Evolutionary conservation across 2,888 invertebrate genomes (phyloP).

Genomic region (Drosophila affinis): DNA sequence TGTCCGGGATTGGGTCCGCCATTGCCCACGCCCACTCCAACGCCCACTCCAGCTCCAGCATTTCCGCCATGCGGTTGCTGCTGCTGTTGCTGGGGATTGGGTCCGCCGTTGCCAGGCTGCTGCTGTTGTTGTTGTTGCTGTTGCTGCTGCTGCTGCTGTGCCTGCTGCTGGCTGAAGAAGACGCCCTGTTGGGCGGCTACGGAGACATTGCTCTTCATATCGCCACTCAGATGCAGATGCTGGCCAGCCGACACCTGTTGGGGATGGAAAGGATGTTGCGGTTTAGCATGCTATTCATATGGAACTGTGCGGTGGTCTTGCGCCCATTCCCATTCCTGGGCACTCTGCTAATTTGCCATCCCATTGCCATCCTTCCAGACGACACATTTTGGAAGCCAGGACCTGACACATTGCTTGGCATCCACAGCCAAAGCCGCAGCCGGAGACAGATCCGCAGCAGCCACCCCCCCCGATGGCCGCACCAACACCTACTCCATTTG

Average conservation of each 20-base stretch:
- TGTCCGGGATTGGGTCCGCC: constrained; percentile 83
- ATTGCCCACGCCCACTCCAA: constrained; percentile 40
- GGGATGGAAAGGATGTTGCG: constrained; percentile 14
- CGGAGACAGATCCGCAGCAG: neutral
- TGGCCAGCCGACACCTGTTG: constrained; percentile 94
- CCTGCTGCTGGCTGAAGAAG: constrained; percentile 87
- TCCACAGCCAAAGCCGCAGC: neutral
- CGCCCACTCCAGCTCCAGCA: constrained; percentile 42
- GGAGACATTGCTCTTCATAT: constrained; percentile 89
- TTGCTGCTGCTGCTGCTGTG: constrained; percentile 75
- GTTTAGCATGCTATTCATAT: constrained; percentile 10
- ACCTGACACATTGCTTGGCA: constrained; percentile 44
- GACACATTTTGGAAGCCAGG: constrained; percentile 41
- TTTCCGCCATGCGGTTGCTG: constrained; percentile 69
- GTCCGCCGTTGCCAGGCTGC: constrained; percentile 54
- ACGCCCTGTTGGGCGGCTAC: constrained; percentile 94
- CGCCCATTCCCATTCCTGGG: too few relatives aligned
- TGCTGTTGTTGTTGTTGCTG: constrained; percentile 83
- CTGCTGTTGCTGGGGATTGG: constrained; percentile 84
- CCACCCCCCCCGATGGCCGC: constrained; percentile 8
- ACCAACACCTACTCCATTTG: constrained; percentile 51
- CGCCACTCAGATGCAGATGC: constrained; percentile 91
- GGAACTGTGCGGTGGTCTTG: neutral
- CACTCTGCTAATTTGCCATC: constrained; percentile 29
- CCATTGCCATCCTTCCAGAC: constrained; percentile 12